Percentiles rank a stretch among this genome's conserved stretches.
Conservation (phyloP, 2,113 vertebrate species). For the Triplophysa tibetana region DNA sequence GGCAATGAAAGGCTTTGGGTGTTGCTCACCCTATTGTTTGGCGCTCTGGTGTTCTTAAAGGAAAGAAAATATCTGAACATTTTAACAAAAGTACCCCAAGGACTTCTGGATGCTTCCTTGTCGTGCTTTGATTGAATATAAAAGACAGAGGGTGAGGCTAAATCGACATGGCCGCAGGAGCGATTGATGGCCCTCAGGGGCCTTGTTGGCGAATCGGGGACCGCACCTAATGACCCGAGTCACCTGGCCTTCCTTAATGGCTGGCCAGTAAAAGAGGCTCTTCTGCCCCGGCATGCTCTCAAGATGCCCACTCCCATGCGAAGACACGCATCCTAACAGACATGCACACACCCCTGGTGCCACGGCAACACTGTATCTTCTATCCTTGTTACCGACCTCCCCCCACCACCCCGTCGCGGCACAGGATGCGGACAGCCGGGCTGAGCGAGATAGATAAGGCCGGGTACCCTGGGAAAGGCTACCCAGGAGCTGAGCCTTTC, state of each 20-base stretch:
- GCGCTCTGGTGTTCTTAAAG: constrained; percentile 71
- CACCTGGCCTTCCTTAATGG: constrained; percentile 39
- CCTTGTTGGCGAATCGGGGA: constrained; percentile 69
- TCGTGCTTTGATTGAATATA: constrained; percentile 78
- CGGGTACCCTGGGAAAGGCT: constrained; percentile 78
- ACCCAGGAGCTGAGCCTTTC: constrained; percentile 70
- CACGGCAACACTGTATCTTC: constrained; percentile 72
- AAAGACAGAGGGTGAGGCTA: constrained; percentile 65
- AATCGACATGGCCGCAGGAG: constrained; percentile 72
- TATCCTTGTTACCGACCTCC: constrained; percentile 37
- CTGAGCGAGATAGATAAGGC: constrained; percentile 77
- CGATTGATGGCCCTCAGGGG: constrained; percentile 71
- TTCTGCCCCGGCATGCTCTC: constrained; percentile 60
- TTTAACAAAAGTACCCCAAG: constrained; percentile 81
- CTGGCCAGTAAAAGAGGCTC: constrained; percentile 57
- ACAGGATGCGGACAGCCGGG: constrained; percentile 74
- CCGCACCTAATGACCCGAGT: constrained; percentile 65
- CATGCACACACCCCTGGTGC: constrained; percentile 71
- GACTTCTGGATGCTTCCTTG: constrained; percentile 82
- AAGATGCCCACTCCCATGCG: constrained; percentile 42
- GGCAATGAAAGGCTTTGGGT: constrained; percentile 72
- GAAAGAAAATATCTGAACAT: constrained; percentile 75
- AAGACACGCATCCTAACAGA: constrained; percentile 70
- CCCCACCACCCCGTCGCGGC: constrained; percentile 60
- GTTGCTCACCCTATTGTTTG: constrained; percentile 73